Percentiles rank a stretch among this genome's conserved stretches.
phyloP scores from a whole-genome alignment of 2,888 invertebrate genomes.

The Mactromeris polynyma region DNA sequence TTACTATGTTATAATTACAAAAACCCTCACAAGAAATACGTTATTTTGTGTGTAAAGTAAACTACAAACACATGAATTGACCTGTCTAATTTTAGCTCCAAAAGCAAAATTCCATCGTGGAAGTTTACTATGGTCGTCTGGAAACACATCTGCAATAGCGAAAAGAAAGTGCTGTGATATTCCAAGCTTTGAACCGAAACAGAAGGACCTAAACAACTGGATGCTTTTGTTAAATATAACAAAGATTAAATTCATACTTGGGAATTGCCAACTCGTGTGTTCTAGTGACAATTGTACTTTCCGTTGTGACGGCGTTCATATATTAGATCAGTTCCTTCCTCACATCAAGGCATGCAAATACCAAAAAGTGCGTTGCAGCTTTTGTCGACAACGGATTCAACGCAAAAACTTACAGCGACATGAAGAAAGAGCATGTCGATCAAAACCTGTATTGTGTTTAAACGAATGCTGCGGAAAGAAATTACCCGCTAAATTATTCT shows the following conservation, averaged over 20 bases:
- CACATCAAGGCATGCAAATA: conserved; percentile 43
- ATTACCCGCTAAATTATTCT: conserved; percentile 17
- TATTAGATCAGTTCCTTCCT: conserved; percentile 23
- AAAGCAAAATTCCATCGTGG: conserved; percentile 18
- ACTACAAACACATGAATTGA: no score
- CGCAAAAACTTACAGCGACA: conserved; percentile 31
- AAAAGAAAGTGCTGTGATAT: background rate
- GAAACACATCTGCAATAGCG: background rate
- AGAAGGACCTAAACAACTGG: background rate
- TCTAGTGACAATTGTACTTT: conserved; percentile 36
- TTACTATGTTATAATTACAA: no score
- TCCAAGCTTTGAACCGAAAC: background rate
- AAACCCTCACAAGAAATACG: background rate
- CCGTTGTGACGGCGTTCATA: conserved; percentile 26
- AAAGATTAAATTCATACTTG: conserved; percentile 26
- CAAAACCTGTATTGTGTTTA: conserved; percentile 20
- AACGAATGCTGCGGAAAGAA: conserved; percentile 43
- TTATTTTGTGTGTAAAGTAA: background rate
- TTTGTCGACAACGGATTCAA: conserved; percentile 23
- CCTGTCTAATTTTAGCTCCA: conserved; percentile 31
- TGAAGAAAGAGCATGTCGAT: conserved; percentile 26
- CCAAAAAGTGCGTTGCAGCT: conserved; percentile 36
- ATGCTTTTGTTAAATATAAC: conserved; percentile 25
- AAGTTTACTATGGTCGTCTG: background rate
- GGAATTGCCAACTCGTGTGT: conserved; percentile 38